phyloP scores from a whole-genome alignment of 2,888 invertebrate genomes.

The Eupithecia inturbata region DNA sequence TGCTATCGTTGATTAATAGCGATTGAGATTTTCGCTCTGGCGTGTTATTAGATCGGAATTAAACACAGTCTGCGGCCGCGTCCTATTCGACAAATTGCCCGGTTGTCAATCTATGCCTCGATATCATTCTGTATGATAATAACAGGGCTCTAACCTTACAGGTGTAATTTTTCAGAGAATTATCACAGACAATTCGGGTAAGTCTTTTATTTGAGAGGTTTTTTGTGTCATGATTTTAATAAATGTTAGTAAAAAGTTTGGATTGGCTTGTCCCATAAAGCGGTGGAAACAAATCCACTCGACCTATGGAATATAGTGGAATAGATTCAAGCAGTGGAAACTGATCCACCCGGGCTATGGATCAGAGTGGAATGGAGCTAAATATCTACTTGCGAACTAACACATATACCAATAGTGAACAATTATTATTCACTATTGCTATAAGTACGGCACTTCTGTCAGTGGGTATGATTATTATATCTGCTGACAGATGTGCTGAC shows the following conservation, averaged over 20 bases:
- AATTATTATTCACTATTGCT: too few species aligned
- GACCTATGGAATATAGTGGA: too few species aligned
- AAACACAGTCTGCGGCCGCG: slow-evolving; percentile 64
- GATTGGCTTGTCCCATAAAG: not conserved
- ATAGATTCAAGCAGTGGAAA: too few species aligned
- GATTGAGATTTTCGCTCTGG: slow-evolving; percentile 79
- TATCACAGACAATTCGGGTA: not conserved
- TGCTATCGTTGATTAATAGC: slow-evolving; percentile 81
- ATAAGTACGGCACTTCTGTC: too few species aligned
- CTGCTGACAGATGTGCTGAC: too few species aligned
- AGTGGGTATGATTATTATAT: too few species aligned
- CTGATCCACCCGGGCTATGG: too few species aligned
- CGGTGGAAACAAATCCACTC: too few species aligned
- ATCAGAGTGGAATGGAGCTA: too few species aligned
- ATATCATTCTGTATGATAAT: slow-evolving; percentile 59
- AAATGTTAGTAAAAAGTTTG: not conserved
- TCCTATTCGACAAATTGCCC: slow-evolving; percentile 74
- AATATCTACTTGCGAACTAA: not conserved
- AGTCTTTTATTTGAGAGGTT: not conserved
- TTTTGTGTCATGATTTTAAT: slow-evolving; percentile 8
- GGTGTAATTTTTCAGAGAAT: slow-evolving; percentile 37
- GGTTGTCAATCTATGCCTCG: slow-evolving; percentile 68
- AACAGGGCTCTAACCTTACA: slow-evolving; percentile 32
- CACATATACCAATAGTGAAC: not conserved
- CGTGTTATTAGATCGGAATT: slow-evolving; percentile 76